Evolutionary conservation across 2,888 invertebrate species (phyloP), one percentile per base, ranked within the genome.

Genomic region (Athrips mouffetella): DNA sequence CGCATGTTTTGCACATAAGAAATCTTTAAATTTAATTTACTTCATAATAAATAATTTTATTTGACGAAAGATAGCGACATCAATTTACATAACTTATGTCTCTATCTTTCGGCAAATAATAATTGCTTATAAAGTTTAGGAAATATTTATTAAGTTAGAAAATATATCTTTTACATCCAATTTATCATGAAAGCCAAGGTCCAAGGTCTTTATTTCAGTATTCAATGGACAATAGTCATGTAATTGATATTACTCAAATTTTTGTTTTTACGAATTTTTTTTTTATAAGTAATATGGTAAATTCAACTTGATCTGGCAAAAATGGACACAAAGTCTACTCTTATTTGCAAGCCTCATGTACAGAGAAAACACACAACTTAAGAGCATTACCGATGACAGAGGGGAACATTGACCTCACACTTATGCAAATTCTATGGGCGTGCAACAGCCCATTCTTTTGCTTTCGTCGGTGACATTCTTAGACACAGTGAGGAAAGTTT

Each of bases 361-460:
- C 45, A 35, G 31, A 25, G n/a, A 25, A 27, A 33, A 18, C 11
- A 13, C 25, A 16, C 15, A 30, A 27, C 30, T 20, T 20, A 30
- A 15, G 25, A 56, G 57, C 57, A 61, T 65, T 63, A 63, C 63
- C 57, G 63, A 68, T 70, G 71, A 68, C 70, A 70, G 62, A 58
- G 50, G 58, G 70, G 79, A 74, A 66, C 74, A 71, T 69, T 77
- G 80, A 77, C 77, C 79, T 65, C 73, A 70, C 74, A 73, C 73
- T 77, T 78, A 80, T 80, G 77, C 76, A 76, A 79, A 80, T 80
- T 73, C 67, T 66, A 69, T 67, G 67, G 65, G 69, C 71, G 69
- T 70, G 68, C 72, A 67, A 65, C 63, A 67, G 63, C 65, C 73
- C 70, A 78, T 78, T 78, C 77, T 79, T 81, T 72, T 74, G 67